These are phyloP conservation scores for Hirtodrosophila trivittata DNA, from an alignment of 2,888 invertebrate genomes.

Conservation along the genomic window DNA sequence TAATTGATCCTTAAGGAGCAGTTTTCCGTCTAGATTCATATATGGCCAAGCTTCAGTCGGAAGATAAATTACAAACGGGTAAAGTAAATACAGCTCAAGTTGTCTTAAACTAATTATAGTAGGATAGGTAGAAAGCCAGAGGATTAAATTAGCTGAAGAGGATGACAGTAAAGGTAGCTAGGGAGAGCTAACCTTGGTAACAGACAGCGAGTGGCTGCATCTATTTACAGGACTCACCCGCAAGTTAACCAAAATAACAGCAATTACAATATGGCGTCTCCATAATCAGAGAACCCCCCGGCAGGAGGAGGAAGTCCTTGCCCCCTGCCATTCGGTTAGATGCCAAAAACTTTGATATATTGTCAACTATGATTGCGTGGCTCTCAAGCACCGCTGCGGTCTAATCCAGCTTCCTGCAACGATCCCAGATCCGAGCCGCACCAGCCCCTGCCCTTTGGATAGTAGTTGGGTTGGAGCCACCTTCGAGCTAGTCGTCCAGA, in stretches of 20 bases:
- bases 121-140: no score
- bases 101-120: no score
- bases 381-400: conserved; percentile 40
- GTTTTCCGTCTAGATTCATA: no score
- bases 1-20: no score
- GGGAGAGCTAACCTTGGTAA: no score
- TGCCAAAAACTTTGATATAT: conserved; percentile 64
- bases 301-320: no score
- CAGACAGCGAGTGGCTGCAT: conserved; percentile 1
- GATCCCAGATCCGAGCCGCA: not conserved
- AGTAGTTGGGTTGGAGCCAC: conserved; percentile 1
- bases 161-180: no score
- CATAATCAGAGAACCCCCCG: not conserved
- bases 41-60: no score
- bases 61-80: no score
- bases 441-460: not conserved
- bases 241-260: conserved; percentile 16
- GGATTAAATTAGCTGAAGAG: no score
- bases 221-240: not conserved
- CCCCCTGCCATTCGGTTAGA: not conserved
- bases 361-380: conserved; percentile 66
- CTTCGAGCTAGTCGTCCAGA: conserved; percentile 8
- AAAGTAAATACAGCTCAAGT: no score
- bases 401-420: conserved; percentile 20
- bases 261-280: conserved; percentile 45